Evolutionary conservation across 2,888 invertebrate species (phyloP).

Genomic region (Lithophane socia): DNA sequence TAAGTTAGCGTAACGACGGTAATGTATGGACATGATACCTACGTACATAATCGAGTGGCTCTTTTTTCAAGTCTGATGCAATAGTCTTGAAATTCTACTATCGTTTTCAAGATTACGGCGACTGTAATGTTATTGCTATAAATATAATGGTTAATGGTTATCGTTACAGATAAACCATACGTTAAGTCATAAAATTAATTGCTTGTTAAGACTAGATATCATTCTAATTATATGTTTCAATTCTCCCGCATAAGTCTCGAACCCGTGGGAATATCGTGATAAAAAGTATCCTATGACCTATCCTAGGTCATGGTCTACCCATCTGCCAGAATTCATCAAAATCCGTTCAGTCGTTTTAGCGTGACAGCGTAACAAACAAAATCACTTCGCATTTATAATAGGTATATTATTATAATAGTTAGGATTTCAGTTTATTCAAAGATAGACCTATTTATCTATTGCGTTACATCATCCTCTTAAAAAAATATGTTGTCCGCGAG

Average conservation of each 20-base stretch:
- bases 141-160: constrained; percentile 36
- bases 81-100: constrained; percentile 44
- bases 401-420: too few relatives aligned
- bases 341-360: too few relatives aligned
- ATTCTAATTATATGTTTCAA: constrained; percentile 29
- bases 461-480: not conserved
- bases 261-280: too few relatives aligned
- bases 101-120: constrained; percentile 37
- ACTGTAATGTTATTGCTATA: constrained; percentile 22
- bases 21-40: constrained; percentile 55
- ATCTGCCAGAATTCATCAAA: too few relatives aligned
- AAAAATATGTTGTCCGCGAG: constrained; percentile 1
- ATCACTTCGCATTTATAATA: too few relatives aligned
- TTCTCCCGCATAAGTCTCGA: not conserved
- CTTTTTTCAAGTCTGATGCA: constrained; percentile 49
- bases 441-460: not conserved
- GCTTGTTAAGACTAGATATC: constrained; percentile 26
- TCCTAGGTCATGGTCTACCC: too few relatives aligned
- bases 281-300: too few relatives aligned
- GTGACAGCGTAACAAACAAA: too few relatives aligned
- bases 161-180: constrained; percentile 47
- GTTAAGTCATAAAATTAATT: constrained; percentile 43
- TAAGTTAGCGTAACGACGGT: constrained; percentile 68
- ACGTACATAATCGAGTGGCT: constrained; percentile 22
- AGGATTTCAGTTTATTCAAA: not conserved